phyloP scores from a whole-genome alignment of 2,797 vertebrate genomes.

The Oryzias dopingdopingensis region DNA sequence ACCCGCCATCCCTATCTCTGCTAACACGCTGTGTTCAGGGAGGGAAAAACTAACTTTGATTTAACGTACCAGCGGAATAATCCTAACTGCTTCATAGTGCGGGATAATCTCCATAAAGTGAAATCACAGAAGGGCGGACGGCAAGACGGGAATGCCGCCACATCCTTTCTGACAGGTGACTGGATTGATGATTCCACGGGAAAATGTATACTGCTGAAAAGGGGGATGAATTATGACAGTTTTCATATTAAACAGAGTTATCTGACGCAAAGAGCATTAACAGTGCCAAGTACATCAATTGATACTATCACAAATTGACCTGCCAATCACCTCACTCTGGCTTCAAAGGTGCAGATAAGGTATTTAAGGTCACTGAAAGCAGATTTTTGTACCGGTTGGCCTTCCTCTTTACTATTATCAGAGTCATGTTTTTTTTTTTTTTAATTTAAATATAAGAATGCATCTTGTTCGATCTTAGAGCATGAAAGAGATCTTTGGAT shows the following conservation, averaged over 20 bases:
- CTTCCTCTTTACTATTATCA: conserved; percentile 69
- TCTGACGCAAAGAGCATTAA: conserved; percentile 82
- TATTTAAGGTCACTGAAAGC: conserved; percentile 80
- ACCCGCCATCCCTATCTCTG: conserved; percentile 41
- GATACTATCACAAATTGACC: conserved; percentile 84
- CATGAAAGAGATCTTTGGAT: conserved; percentile 67
- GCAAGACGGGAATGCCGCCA: conserved; percentile 52
- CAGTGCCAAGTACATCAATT: conserved; percentile 74
- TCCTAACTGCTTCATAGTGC: conserved; percentile 64
- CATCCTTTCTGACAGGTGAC: conserved; percentile 68
- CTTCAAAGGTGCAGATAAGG: conserved; percentile 81
- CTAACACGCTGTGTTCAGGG: conserved; percentile 36
- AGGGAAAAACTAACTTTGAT: conserved; percentile 68
- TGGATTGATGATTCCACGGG: conserved; percentile 74
- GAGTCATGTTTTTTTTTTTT: conserved; percentile 32
- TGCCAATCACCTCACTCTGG: conserved; percentile 78
- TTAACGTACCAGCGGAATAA: conserved; percentile 64
- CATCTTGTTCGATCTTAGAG: conserved; percentile 45
- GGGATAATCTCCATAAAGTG: conserved; percentile 80
- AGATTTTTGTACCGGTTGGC: conserved; percentile 62
- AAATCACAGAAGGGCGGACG: conserved; percentile 64
- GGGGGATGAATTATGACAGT: conserved; percentile 81
- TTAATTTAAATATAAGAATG: conserved; percentile 43
- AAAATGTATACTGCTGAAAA: conserved; percentile 71
- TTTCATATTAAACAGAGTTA: conserved; percentile 84